Conservation (phyloP, 1,140 invertebrate species). For the Eciton burchellii region DNA sequence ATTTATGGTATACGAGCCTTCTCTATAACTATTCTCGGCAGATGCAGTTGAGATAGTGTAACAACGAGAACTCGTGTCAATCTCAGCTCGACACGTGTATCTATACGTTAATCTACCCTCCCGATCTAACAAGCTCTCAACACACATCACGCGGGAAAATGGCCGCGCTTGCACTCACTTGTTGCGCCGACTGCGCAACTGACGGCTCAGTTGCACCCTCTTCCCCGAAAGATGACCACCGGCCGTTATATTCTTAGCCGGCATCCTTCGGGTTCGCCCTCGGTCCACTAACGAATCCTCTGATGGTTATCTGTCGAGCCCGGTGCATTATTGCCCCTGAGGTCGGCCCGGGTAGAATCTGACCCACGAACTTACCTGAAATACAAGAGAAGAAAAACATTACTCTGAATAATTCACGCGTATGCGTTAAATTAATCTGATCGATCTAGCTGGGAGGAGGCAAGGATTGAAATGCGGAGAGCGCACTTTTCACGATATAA, state of each 20-base stretch:
- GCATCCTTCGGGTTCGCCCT: slow-evolving; percentile 60
- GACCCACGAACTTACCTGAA: slow-evolving; percentile 79
- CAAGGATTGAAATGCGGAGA: not conserved
- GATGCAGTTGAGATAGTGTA: slow-evolving; percentile 62
- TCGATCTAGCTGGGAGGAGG: slow-evolving; percentile 74
- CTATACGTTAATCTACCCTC: slow-evolving; percentile 68
- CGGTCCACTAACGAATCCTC: slow-evolving; percentile 76
- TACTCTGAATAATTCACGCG: slow-evolving; percentile 65
- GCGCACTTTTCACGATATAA: not conserved
- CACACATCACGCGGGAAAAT: slow-evolving; percentile 53
- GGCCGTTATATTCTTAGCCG: slow-evolving; percentile 69
- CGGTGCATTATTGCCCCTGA: slow-evolving; percentile 75
- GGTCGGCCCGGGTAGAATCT: slow-evolving; percentile 64
- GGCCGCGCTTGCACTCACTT: slow-evolving; percentile 39
- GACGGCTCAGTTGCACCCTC: not conserved
- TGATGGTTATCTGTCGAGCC: slow-evolving; percentile 77
- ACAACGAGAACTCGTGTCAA: slow-evolving; percentile 69
- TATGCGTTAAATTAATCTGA: slow-evolving; percentile 75
- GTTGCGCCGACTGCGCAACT: not conserved
- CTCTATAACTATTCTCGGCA: not conserved
- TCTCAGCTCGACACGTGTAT: slow-evolving; percentile 72
- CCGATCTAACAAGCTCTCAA: slow-evolving; percentile 60
- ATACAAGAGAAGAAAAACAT: slow-evolving; percentile 70
- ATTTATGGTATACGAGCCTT: slow-evolving; percentile 28
- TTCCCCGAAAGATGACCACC: slow-evolving; percentile 65